phyloP scores from a whole-genome alignment of 2,797 vertebrate species.

The Rhinophrynus dorsalis region DNA sequence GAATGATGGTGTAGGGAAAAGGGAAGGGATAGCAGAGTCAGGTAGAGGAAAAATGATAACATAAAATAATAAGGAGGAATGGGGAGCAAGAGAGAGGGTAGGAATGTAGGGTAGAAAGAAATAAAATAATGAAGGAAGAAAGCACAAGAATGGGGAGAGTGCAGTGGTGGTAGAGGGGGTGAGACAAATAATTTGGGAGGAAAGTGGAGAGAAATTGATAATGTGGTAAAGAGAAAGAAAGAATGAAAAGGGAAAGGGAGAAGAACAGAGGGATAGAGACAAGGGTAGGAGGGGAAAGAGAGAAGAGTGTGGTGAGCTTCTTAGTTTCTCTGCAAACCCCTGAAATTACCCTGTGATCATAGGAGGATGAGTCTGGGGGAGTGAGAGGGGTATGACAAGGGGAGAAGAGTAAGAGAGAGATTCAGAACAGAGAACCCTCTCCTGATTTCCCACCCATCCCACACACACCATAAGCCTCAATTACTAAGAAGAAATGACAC shows the following conservation, averaged over 20 bases:
- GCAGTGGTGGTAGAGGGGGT: no score
- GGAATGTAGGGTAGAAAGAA: slow-evolving; percentile 43
- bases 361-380: slow-evolving; percentile 54
- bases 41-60: neutral
- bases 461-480: no score
- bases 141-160: neutral
- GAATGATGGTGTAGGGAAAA: neutral
- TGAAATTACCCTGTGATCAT: slow-evolving; percentile 68
- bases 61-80: neutral
- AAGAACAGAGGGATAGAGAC: slow-evolving; percentile 62
- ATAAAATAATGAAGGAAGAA: slow-evolving; percentile 36
- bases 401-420: slow-evolving; percentile 46
- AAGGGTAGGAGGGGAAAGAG: slow-evolving; percentile 64
- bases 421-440: slow-evolving; percentile 32
- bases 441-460: slow-evolving; percentile 16
- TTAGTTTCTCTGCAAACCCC: slow-evolving; percentile 64
- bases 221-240: slow-evolving; percentile 32
- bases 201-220: neutral
- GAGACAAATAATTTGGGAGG: neutral
- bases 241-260: slow-evolving; percentile 62
- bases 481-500: no score
- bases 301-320: slow-evolving; percentile 61
- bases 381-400: slow-evolving; percentile 53
- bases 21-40: neutral
- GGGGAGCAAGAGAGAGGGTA: slow-evolving; percentile 44